Evolutionary conservation across 2,888 invertebrate genomes (phyloP).

Genomic region (Aporophyla lueneburgensis): DNA sequence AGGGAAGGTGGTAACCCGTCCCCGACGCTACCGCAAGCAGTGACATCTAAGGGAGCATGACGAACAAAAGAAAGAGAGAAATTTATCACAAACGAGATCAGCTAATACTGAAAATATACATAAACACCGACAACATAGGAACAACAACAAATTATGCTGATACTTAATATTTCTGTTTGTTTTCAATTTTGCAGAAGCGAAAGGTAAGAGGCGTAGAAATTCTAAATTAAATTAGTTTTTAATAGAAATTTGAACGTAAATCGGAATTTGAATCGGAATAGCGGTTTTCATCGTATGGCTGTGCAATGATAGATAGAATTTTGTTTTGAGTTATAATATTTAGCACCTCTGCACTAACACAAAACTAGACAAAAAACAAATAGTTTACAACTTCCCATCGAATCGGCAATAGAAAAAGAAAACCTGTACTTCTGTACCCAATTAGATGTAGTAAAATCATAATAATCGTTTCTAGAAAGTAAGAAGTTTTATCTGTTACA

Average conservation of each 20-base stretch:
- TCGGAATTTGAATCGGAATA: not conserved
- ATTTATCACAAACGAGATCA: not conserved
- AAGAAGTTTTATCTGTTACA: not conserved
- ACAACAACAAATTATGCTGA: too few relatives aligned
- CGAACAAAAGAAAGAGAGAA: too few relatives aligned
- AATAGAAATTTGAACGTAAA: not conserved
- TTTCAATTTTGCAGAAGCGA: not conserved
- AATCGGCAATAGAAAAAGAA: not conserved
- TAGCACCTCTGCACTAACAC: not conserved
- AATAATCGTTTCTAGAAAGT: not conserved
- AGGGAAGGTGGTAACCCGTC: too few relatives aligned
- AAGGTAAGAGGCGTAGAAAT: not conserved
- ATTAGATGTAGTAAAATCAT: not conserved
- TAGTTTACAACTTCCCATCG: not conserved
- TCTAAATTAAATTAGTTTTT: conserved; percentile 13
- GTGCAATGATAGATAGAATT: conserved; percentile 17
- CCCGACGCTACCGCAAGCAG: too few relatives aligned
- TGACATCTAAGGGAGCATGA: too few relatives aligned
- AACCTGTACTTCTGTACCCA: too few relatives aligned
- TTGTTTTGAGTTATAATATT: not conserved
- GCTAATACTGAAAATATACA: not conserved
- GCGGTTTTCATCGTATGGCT: conserved; percentile 42
- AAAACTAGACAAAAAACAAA: not conserved
- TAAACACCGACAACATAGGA: not conserved
- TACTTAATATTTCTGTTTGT: not conserved